These are phyloP conservation scores for Scopus umbretta DNA, from an alignment of 2,113 vertebrate species.

Conservation along the genomic window DNA sequence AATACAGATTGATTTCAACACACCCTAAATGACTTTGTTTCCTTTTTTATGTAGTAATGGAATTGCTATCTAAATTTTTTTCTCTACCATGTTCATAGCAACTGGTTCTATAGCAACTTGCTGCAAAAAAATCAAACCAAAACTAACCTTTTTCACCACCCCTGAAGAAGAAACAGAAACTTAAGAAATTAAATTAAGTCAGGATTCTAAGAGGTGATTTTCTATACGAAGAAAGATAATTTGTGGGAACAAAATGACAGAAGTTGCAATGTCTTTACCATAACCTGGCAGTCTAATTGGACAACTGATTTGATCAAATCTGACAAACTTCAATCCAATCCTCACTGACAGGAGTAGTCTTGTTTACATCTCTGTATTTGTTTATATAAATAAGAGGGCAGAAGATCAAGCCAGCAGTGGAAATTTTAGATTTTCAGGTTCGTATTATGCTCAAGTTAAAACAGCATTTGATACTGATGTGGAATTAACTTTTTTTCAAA, in stretches of 20 bases:
- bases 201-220: not conserved
- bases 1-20: not conserved
- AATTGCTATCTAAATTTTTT: not conserved
- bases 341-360: not conserved
- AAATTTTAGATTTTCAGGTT: not conserved
- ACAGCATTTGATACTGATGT: not conserved
- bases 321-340: not conserved
- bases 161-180: not conserved
- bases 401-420: not conserved
- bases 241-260: not conserved
- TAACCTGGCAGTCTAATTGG: not conserved
- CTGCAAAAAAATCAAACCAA: not conserved
- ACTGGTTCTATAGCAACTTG: not conserved
- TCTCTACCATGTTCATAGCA: not conserved
- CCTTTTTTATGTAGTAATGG: not conserved
- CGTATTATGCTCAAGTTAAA: not conserved
- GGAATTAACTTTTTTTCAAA: not conserved
- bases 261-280: not conserved
- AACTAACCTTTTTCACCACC: not conserved
- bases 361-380: not conserved
- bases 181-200: not conserved
- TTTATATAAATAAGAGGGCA: not conserved
- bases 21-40: not conserved
- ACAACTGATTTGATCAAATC: not conserved
- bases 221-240: not conserved